Base-by-base conservation (phyloP, 2,888 invertebrate species). In the Eudasyphora cyanicolor region DNA sequence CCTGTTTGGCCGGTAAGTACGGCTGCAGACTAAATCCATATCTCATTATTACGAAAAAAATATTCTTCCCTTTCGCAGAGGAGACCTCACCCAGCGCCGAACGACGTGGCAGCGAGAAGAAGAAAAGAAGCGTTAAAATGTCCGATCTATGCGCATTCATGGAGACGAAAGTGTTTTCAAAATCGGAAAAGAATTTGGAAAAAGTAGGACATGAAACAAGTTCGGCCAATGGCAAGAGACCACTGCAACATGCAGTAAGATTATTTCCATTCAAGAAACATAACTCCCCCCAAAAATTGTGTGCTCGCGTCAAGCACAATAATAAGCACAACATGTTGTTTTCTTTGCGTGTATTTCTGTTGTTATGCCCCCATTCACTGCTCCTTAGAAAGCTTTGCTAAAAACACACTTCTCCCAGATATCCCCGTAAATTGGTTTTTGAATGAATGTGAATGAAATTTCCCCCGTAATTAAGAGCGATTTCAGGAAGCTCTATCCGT, bases 131-230 rank as follows among this genome's bases (percentile, higher is more conserved):
- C n/a, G 97, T 97, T 94, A 97, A 98, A 93, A 98, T 98, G 95
- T 95, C 97, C 0, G 98, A 98, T 89, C 92, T 98, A 45, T 95
- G 96, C 91, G 96, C 97, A 1, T 98, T 98, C 88, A 97, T 98
- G 17, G 98, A 98, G 91, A 97, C 97, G 0, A 97, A 97, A 92
- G 93, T 98, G 87, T 93, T 98, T 78, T 98, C 97, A 0, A 97
- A 97, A 92, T 98, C 98, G 0, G 97, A 98, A 88, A 97, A 97
- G 92, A 96, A 97, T 82, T 92, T 98, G 88, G 97, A 97, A 92
- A 97, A 96, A 93, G 96, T 97, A 89, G 97, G 96, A 82, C 95
- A 96, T 69, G 96, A 97, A 82, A 88, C 89, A 82, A 86, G 82
- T 86, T 88, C 88, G 84, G 88, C 90, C 86, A 91, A 91, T 89